Conservation (phyloP, 2,888 invertebrate species). For the Octonoba sinensis region DNA sequence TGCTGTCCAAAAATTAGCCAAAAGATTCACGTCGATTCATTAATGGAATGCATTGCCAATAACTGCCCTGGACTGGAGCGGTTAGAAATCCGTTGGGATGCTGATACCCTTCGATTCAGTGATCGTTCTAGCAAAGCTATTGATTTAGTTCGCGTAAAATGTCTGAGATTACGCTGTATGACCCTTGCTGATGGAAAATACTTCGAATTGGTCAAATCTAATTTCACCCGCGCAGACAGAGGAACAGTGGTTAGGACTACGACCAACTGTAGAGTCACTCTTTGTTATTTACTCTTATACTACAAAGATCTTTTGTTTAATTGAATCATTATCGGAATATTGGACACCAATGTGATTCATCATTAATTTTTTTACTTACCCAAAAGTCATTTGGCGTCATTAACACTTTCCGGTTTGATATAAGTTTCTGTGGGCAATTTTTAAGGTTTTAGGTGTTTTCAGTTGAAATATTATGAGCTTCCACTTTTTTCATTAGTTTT, state of each 20-base stretch:
- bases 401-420: too few species aligned
- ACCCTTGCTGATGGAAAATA: slow-evolving; percentile 98
- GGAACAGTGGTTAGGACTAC: slow-evolving; percentile 96
- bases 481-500: too few species aligned
- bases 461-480: too few species aligned
- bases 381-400: too few species aligned
- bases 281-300: slow-evolving; percentile 90
- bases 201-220: slow-evolving; percentile 98
- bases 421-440: too few species aligned
- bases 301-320: slow-evolving; percentile 97
- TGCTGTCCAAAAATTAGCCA: slow-evolving; percentile 93
- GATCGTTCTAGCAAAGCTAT: slow-evolving; percentile 94
- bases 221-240: slow-evolving; percentile 98
- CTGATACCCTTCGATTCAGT: slow-evolving; percentile 96
- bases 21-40: slow-evolving; percentile 86
- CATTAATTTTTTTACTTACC: slow-evolving; percentile 20
- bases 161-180: slow-evolving; percentile 90
- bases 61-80: slow-evolving; percentile 90
- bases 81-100: slow-evolving; percentile 97
- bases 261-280: slow-evolving; percentile 94
- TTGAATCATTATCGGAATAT: slow-evolving; percentile 71
- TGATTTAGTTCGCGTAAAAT: slow-evolving; percentile 94
- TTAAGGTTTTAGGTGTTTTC: too few species aligned
- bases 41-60: slow-evolving; percentile 97
- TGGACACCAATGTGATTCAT: slow-evolving; percentile 42